Evolutionary conservation across 2,888 invertebrate genomes (phyloP).

Genomic region (Dolomedes plantarius): DNA sequence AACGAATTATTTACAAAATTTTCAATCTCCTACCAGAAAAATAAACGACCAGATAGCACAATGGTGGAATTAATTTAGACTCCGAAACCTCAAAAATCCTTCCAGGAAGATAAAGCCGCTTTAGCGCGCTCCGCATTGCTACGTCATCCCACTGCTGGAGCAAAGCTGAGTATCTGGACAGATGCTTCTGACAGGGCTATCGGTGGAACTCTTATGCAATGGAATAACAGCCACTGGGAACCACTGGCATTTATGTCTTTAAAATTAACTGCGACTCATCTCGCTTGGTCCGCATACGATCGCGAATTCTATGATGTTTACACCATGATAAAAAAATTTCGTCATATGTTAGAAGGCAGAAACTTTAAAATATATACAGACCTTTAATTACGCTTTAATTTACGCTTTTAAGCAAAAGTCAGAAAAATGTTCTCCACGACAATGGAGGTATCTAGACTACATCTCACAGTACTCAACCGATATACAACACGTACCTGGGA

Average conservation of each 20-base stretch:
- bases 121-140: not conserved
- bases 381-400: not conserved
- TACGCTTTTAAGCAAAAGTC: not conserved
- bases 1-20: not conserved
- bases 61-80: too few species aligned
- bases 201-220: not conserved
- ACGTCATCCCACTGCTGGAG: not conserved
- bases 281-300: not conserved
- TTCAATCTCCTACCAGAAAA: not conserved
- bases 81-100: too few species aligned
- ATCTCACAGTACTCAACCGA: not conserved
- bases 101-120: too few species aligned
- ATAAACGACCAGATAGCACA: not conserved
- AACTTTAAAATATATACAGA: not conserved
- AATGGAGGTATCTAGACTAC: not conserved
- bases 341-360: not conserved
- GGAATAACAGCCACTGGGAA: not conserved
- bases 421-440: not conserved
- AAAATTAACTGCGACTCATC: not conserved
- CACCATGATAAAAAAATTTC: not conserved
- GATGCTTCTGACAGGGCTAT: not conserved
- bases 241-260: not conserved
- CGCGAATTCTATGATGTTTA: not conserved
- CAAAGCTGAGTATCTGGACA: not conserved
- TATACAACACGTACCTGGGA: not conserved